Evolutionary conservation across 1,140 invertebrate genomes (phyloP).

Genomic region (Anastatus disparis): DNA sequence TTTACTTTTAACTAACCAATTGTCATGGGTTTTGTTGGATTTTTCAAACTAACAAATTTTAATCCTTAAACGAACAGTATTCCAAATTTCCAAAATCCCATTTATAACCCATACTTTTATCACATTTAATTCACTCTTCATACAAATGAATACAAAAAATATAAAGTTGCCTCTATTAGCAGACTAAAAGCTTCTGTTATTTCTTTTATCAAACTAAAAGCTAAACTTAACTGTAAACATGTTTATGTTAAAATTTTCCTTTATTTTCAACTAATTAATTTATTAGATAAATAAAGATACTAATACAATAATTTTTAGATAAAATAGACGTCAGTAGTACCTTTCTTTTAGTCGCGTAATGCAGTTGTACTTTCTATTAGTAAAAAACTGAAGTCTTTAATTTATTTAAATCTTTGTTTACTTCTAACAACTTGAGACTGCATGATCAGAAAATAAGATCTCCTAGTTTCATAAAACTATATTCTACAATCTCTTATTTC

Average conservation of each 20-base stretch:
- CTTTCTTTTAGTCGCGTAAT: neutral
- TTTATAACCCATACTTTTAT: neutral
- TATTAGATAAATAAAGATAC: neutral
- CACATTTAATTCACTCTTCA: neutral
- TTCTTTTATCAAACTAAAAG: neutral
- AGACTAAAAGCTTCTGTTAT: slow-evolving; percentile 9
- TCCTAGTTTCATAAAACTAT: neutral
- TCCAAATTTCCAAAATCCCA: neutral
- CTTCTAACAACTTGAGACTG: neutral
- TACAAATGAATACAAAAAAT: neutral
- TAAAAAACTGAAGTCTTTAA: neutral
- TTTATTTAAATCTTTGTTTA: neutral
- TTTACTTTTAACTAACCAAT: too few relatives aligned
- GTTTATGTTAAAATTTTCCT: neutral
- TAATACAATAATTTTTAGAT: neutral
- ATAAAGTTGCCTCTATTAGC: neutral
- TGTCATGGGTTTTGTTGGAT: too few relatives aligned
- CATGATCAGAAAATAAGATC: slow-evolving; percentile 3
- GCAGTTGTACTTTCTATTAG: neutral
- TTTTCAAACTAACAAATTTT: neutral
- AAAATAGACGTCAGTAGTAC: neutral
- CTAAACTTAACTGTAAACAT: neutral
- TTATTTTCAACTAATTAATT: neutral
- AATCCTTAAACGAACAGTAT: neutral
- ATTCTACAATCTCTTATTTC: neutral